phyloP scores from a whole-genome alignment of 2,888 invertebrate genomes.

The Synergus laeviventris region DNA sequence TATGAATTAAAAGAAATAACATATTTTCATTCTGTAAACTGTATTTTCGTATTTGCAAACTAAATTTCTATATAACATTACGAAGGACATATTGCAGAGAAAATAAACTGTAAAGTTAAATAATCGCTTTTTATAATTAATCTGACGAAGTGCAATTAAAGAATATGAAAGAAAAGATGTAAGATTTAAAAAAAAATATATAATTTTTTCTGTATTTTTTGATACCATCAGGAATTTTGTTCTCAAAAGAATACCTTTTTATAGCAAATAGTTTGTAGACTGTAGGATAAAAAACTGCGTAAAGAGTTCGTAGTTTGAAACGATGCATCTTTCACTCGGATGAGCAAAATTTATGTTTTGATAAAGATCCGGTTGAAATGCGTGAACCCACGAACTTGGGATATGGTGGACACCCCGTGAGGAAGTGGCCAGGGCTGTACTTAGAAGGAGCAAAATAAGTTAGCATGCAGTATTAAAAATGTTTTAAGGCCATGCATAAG shows the following conservation, averaged over 20 bases:
- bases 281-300: not conserved
- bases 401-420: constrained; percentile 36
- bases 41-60: too few relatives aligned
- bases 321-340: constrained; percentile 26
- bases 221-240: not conserved
- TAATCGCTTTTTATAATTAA: too few relatives aligned
- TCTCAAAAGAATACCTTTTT: not conserved
- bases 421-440: constrained; percentile 36
- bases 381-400: constrained; percentile 29
- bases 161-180: too few relatives aligned
- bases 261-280: not conserved
- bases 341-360: constrained; percentile 50
- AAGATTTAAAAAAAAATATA: too few relatives aligned
- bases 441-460: not conserved
- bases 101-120: too few relatives aligned
- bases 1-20: too few relatives aligned
- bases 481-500: not conserved
- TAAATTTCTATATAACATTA: too few relatives aligned
- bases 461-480: not conserved
- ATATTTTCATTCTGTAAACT: too few relatives aligned
- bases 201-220: not conserved
- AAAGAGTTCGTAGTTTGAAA: constrained; percentile 12
- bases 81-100: too few relatives aligned
- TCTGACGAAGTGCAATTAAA: too few relatives aligned
- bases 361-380: constrained; percentile 52